Percentiles rank a stretch among this genome's conserved stretches.
These are phyloP conservation scores for Nudaria mundana DNA, from an alignment of 2,888 invertebrate genomes.

Conservation along the genomic window DNA sequence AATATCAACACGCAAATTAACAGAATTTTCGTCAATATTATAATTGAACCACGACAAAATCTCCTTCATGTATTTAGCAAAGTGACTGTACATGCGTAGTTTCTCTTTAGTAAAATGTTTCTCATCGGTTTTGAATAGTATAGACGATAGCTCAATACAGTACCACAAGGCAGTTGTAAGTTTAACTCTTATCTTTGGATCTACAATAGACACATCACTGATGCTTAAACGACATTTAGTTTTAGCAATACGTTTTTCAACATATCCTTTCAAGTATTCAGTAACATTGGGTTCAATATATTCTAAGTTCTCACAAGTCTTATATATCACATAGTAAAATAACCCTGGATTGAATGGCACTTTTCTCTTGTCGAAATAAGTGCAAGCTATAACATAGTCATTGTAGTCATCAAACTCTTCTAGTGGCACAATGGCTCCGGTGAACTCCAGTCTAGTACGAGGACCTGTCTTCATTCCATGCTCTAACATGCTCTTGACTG, in stretches of 20 bases:
- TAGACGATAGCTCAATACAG: constrained; percentile 5
- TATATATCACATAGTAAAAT: constrained; percentile 5
- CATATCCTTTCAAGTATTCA: constrained; percentile 3
- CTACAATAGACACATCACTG: background rate
- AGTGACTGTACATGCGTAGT: background rate
- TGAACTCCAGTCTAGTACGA: constrained; percentile 39
- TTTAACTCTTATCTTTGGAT: background rate
- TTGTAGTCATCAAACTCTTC: constrained; percentile 49
- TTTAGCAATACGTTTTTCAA: background rate
- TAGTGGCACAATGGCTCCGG: constrained; percentile 44
- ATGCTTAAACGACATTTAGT: constrained; percentile 1
- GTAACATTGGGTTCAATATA: constrained; percentile 2
- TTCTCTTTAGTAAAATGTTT: constrained; percentile 2
- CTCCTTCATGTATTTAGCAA: constrained; percentile 4
- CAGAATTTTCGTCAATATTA: background rate
- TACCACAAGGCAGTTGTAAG: constrained; percentile 7
- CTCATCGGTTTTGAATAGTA: background rate
- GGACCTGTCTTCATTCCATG: constrained; percentile 38
- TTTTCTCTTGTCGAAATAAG: constrained; percentile 45
- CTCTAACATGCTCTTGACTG: constrained; percentile 41
- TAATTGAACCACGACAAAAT: constrained; percentile 4
- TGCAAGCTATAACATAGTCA: constrained; percentile 46
- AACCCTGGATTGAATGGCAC: constrained; percentile 34
- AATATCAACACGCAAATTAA: background rate
- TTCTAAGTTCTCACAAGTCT: constrained; percentile 2